phyloP scores from a whole-genome alignment of 2,113 vertebrate species.

The Cheilinus undulatus region DNA sequence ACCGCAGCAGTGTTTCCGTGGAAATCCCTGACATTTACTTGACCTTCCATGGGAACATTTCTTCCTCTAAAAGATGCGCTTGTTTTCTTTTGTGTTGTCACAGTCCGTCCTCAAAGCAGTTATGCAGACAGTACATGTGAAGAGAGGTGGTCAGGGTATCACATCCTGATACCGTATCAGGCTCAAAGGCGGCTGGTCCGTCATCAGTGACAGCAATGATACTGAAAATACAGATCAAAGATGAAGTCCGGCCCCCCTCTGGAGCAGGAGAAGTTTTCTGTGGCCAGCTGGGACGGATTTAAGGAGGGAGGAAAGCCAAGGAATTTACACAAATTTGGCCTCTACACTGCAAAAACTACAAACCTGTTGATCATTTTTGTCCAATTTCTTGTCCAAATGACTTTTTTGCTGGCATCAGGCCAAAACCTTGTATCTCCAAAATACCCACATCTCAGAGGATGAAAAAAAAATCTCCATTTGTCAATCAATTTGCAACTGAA shows the following conservation, averaged over 20 bases:
- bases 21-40: conserved; percentile 68
- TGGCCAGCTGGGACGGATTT: conserved; percentile 18
- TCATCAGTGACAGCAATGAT: conserved; percentile 48
- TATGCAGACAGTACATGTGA: not conserved
- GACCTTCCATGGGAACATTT: conserved; percentile 61
- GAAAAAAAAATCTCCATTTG: too few relatives aligned
- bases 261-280: conserved; percentile 32
- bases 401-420: too few relatives aligned
- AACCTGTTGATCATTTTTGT: too few relatives aligned
- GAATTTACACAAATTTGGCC: conserved; percentile 18
- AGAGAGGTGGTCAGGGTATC: conserved; percentile 30
- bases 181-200: conserved; percentile 37
- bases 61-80: conserved; percentile 16
- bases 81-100: not conserved
- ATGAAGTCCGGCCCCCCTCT: not conserved
- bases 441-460: too few relatives aligned
- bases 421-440: too few relatives aligned
- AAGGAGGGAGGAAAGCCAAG: conserved; percentile 3
- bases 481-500: too few relatives aligned
- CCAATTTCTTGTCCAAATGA: too few relatives aligned
- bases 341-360: too few relatives aligned
- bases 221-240: conserved; percentile 67
- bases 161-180: conserved; percentile 29
- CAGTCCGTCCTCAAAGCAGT: conserved; percentile 36
- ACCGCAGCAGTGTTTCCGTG: conserved; percentile 25